phyloP scores from a whole-genome alignment of 1,140 invertebrate genomes.

The Trinorchestia longiramus region DNA sequence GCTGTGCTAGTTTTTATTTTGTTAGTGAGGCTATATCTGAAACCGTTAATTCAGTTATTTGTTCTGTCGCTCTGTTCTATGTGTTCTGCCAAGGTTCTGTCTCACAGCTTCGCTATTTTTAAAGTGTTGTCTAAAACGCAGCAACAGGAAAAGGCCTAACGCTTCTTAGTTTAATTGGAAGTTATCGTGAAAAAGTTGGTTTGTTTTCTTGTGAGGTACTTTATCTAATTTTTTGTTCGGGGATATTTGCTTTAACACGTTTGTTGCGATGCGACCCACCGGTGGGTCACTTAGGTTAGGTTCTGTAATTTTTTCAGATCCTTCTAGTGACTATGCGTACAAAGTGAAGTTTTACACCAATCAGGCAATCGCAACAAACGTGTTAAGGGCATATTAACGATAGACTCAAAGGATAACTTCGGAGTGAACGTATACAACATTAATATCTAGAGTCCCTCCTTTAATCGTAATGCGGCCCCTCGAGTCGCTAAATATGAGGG shows the following conservation, averaged over 20 bases:
- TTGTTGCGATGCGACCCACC: not conserved
- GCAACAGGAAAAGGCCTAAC: not conserved
- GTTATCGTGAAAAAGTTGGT: not conserved
- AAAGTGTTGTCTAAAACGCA: not conserved
- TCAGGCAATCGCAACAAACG: too few species aligned
- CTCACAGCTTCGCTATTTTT: not conserved
- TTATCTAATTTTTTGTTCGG: not conserved
- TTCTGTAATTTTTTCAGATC: not conserved
- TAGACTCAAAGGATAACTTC: too few species aligned
- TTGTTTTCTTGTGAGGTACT: not conserved
- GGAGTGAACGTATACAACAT: too few species aligned
- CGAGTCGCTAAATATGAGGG: too few species aligned
- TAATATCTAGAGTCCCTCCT: too few species aligned
- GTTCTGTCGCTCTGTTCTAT: not conserved
- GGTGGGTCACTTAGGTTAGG: not conserved
- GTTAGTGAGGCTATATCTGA: not conserved
- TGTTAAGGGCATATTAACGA: too few species aligned
- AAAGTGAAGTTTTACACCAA: not conserved
- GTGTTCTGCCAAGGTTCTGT: not conserved
- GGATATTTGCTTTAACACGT: not conserved
- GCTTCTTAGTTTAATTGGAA: not conserved
- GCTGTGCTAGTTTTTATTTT: not conserved
- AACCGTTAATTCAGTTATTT: not conserved
- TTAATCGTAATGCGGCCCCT: too few species aligned
- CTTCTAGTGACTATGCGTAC: not conserved